Evolutionary conservation across 2,888 invertebrate species (phyloP).

Genomic region (Ophion slaviceki): DNA sequence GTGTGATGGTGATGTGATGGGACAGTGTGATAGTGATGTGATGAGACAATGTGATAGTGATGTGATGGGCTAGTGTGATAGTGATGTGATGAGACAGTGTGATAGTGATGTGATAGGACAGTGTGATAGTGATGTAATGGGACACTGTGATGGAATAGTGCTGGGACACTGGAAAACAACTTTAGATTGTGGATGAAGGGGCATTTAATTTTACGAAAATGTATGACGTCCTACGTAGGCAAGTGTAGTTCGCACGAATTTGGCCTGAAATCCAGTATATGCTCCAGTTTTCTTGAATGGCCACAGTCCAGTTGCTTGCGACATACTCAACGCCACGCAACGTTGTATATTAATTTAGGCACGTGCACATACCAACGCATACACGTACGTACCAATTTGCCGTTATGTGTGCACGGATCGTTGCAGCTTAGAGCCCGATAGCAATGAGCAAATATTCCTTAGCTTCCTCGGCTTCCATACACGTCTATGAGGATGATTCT

Average conservation of each 20-base stretch:
- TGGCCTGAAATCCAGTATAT: constrained; percentile 62
- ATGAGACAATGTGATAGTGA: too few relatives aligned
- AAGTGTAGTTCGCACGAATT: constrained; percentile 34
- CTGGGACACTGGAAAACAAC: too few relatives aligned
- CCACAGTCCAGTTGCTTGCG: constrained; percentile 70
- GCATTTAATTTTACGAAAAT: constrained; percentile 42
- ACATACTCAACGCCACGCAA: constrained; percentile 59
- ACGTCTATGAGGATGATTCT: not conserved
- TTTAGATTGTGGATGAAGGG: constrained; percentile 32
- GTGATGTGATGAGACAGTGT: too few relatives aligned
- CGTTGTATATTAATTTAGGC: constrained; percentile 48
- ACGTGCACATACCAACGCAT: not conserved
- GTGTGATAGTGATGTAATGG: too few relatives aligned
- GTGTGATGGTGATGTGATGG: too few relatives aligned
- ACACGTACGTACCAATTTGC: constrained; percentile 35
- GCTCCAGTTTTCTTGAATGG: constrained; percentile 69
- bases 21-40: too few relatives aligned
- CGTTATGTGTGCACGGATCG: constrained; percentile 55
- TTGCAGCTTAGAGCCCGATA: constrained; percentile 31
- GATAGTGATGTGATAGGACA: too few relatives aligned
- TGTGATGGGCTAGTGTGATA: too few relatives aligned
- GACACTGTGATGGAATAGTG: too few relatives aligned
- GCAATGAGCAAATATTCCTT: constrained; percentile 3
- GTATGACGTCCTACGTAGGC: not conserved
- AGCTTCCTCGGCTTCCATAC: not conserved